These are phyloP conservation scores for Amphibalanus amphitrite DNA, from an alignment of 1,140 invertebrate species.

Conservation along the genomic window DNA sequence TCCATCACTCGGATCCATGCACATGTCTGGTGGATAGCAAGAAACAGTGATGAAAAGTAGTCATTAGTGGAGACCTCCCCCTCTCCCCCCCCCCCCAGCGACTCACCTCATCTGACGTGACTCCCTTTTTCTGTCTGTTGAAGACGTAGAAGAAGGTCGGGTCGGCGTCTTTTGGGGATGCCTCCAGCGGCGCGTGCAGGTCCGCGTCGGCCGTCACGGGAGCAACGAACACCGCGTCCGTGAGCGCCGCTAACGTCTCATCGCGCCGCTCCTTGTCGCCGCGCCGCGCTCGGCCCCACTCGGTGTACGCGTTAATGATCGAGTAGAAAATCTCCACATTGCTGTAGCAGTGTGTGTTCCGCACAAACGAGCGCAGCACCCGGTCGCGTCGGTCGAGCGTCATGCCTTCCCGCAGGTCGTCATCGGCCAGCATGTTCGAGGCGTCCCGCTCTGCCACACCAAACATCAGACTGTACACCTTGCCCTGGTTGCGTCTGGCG, in stretches of 20 bases:
- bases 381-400: conserved; percentile 71
- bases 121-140: conserved; percentile 45
- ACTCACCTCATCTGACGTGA: no score
- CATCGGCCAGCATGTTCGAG: conserved; percentile 29
- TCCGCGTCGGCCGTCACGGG: conserved; percentile 66
- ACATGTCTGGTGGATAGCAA: no score
- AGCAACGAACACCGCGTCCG: conserved; percentile 78
- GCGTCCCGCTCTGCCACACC: conserved; percentile 38
- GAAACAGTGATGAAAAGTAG: no score
- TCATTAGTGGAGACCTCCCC: no score
- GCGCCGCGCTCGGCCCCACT: conserved; percentile 82
- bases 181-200: conserved; percentile 35
- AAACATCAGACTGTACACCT: conserved; percentile 34
- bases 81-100: no score
- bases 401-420: conserved; percentile 68
- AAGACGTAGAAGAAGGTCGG: conserved; percentile 82
- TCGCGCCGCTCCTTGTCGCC: conserved; percentile 83
- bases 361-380: conserved; percentile 79
- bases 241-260: conserved; percentile 74
- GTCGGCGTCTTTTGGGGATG: conserved; percentile 23
- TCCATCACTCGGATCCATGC: no score
- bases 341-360: conserved; percentile 85
- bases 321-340: conserved; percentile 94
- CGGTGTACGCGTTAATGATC: conserved; percentile 90
- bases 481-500: conserved; percentile 18